Evolutionary conservation across 2,113 vertebrate species (phyloP).

Genomic region (Columba livia): DNA sequence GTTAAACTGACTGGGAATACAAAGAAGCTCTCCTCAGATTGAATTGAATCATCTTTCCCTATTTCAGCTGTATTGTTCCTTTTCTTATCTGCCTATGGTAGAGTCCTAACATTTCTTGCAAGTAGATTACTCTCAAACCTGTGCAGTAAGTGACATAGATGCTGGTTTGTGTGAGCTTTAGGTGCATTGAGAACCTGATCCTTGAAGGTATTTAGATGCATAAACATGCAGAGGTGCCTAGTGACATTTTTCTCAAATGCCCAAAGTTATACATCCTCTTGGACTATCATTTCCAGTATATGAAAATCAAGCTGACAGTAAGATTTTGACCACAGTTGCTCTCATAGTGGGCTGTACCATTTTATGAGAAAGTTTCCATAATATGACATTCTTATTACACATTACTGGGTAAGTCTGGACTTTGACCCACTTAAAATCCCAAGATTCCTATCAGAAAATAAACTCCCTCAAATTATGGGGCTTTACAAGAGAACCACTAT

Average conservation of each 20-base stretch:
- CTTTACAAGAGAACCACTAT: background rate
- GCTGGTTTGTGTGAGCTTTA: background rate
- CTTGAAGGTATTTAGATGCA: background rate
- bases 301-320: background rate
- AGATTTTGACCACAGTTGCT: background rate
- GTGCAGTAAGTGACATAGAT: background rate
- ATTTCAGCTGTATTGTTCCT: slow-evolving; percentile 28
- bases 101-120: slow-evolving; percentile 14
- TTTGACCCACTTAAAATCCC: background rate
- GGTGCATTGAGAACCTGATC: background rate
- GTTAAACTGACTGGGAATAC: slow-evolving; percentile 51
- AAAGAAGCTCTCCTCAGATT: slow-evolving; percentile 39
- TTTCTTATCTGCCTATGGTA: background rate
- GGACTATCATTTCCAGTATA: background rate
- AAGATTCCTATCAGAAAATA: background rate
- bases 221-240: background rate
- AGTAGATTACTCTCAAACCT: background rate
- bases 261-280: background rate
- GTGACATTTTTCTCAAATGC: background rate
- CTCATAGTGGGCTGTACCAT: background rate
- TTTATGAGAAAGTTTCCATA: background rate
- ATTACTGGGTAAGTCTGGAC: background rate
- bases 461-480: background rate
- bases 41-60: slow-evolving; percentile 44
- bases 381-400: background rate